Evolutionary conservation across 1,140 invertebrate species (phyloP).

Genomic region (Mizuhopecten yessoensis): DNA sequence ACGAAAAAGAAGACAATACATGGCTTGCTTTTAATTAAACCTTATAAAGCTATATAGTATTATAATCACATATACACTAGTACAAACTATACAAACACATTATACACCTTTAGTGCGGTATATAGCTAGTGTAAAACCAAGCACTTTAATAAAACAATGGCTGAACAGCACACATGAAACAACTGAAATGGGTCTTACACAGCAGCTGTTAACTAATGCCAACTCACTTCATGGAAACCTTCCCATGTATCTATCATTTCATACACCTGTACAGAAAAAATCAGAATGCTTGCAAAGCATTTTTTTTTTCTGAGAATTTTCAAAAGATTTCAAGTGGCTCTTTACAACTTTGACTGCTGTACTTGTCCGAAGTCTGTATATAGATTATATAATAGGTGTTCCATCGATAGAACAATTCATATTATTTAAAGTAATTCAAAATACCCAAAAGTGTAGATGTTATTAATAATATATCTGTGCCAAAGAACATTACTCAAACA

Average conservation of each 20-base stretch:
- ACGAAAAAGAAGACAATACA: background rate
- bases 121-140: slow-evolving; percentile 18
- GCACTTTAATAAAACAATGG: slow-evolving; percentile 2
- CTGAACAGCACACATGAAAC: slow-evolving; percentile 1
- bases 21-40: background rate
- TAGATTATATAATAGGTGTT: too few species aligned
- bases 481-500: background rate
- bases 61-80: background rate
- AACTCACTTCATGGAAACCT: too few species aligned
- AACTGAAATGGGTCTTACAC: background rate
- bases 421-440: too few species aligned
- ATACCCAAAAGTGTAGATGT: background rate
- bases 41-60: background rate
- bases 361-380: background rate
- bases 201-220: background rate
- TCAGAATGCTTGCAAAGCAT: too few species aligned
- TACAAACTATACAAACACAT: slow-evolving; percentile 1
- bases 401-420: background rate
- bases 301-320: too few species aligned
- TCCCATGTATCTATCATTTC: too few species aligned
- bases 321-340: too few species aligned
- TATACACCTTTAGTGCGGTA: background rate
- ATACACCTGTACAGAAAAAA: too few species aligned
- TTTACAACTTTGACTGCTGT: background rate
- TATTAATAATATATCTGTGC: background rate